Evolutionary conservation across 2,797 vertebrate species (phyloP).

Genomic region (Lepilemur septentrionalis): DNA sequence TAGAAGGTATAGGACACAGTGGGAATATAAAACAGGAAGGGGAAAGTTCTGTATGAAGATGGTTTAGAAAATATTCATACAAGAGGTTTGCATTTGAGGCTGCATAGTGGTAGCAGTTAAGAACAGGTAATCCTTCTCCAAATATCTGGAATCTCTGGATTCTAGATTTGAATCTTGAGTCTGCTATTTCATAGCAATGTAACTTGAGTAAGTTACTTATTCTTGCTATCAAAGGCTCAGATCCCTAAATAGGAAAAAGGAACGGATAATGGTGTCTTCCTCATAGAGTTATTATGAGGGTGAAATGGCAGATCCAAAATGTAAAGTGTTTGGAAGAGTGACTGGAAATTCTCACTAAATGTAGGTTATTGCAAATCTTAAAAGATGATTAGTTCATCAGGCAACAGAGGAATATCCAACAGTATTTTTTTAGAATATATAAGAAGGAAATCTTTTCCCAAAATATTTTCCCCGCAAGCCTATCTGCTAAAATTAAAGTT

Average conservation of each 20-base stretch:
- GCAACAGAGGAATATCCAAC: neutral
- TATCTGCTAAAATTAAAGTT: slow-evolving; percentile 21
- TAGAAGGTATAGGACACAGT: neutral
- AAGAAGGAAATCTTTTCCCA: neutral
- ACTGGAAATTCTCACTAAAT: slow-evolving; percentile 11
- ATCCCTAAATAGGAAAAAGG: neutral
- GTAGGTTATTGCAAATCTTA: neutral
- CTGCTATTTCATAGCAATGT: neutral
- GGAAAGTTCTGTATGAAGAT: neutral
- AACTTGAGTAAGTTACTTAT: neutral
- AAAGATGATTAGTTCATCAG: neutral
- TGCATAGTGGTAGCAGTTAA: neutral
- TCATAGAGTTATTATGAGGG: neutral
- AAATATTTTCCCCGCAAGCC: neutral
- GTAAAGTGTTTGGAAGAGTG: neutral
- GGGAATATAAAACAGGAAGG: neutral
- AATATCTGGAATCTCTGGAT: neutral
- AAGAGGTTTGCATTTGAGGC: neutral
- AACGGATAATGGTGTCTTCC: neutral
- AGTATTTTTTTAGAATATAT: neutral
- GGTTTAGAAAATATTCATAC: neutral
- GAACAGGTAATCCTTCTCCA: neutral
- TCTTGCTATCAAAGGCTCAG: neutral
- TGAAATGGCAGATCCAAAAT: neutral
- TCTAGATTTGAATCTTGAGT: neutral